These are phyloP conservation scores for Piaya cayana DNA, from an alignment of 2,113 vertebrate species.

Conservation along the genomic window DNA sequence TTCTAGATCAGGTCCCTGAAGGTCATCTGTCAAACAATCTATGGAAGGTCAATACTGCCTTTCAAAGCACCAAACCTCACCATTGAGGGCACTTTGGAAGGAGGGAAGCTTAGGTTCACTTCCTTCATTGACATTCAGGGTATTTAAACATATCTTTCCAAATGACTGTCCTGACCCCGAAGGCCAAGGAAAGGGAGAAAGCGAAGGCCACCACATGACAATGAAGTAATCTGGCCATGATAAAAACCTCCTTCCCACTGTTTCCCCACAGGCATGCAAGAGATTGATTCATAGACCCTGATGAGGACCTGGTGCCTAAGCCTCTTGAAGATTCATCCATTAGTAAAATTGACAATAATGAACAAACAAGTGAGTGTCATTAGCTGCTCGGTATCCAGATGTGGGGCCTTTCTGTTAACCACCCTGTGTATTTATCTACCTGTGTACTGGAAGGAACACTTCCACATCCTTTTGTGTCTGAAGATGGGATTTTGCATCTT, in stretches of 20 bases:
- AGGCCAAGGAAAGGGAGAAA: not conserved
- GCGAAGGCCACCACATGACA: not conserved
- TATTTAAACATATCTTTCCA: not conserved
- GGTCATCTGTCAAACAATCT: not conserved
- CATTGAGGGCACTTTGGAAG: not conserved
- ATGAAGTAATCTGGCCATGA: not conserved
- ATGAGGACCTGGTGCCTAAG: not conserved
- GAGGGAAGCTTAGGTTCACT: not conserved
- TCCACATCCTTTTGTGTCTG: not conserved
- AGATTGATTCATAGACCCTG: not conserved
- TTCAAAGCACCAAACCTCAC: not conserved
- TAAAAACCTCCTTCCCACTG: not conserved
- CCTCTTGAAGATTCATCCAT: not conserved
- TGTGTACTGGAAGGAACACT: not conserved
- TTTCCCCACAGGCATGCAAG: accelerated
- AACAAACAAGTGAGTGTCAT: not conserved
- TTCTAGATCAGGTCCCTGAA: not conserved
- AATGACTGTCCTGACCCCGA: not conserved
- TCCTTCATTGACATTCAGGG: not conserved
- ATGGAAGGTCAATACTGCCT: not conserved
- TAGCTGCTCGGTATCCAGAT: not conserved
- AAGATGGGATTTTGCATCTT: not conserved
- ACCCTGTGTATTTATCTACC: not conserved
- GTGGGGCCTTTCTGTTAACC: not conserved
- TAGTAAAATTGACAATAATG: not conserved